These are phyloP conservation scores for Calliopsis andreniformis DNA, from an alignment of 1,140 invertebrate species.

Conservation along the genomic window DNA sequence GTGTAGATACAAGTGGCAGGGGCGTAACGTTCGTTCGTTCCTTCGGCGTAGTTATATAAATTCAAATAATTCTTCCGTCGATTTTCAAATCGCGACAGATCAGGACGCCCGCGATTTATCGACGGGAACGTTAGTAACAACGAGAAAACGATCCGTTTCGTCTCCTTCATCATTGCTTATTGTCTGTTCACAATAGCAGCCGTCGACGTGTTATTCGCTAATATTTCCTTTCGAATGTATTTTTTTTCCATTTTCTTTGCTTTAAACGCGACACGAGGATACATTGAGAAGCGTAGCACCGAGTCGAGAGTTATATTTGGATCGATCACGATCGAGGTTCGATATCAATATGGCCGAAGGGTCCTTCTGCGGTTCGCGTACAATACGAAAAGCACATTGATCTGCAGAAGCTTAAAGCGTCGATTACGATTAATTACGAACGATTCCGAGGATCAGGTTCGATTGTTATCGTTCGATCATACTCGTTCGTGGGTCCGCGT, in stretches of 20 bases:
- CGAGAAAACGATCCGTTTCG: constrained; percentile 23
- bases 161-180: constrained; percentile 74
- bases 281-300: constrained; percentile 3
- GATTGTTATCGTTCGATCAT: neutral
- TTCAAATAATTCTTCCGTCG: neutral
- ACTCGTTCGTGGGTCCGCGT: neutral
- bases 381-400: neutral
- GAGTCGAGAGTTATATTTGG: neutral
- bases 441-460: neutral
- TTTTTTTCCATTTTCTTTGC: too few species aligned
- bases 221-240: constrained; percentile 22
- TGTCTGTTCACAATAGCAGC: constrained; percentile 81
- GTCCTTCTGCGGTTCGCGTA: neutral
- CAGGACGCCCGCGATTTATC: constrained; percentile 5
- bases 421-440: neutral
- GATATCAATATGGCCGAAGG: neutral
- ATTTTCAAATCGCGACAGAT: neutral
- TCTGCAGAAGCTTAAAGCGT: too few species aligned
- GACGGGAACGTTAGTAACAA: constrained; percentile 28
- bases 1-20: neutral
- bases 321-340: neutral
- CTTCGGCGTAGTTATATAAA: neutral
- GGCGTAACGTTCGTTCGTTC: neutral
- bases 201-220: constrained; percentile 71
- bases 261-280: constrained; percentile 8